Conservation (phyloP, 2,888 invertebrate genomes). For the Xestia rhomboidea region DNA sequence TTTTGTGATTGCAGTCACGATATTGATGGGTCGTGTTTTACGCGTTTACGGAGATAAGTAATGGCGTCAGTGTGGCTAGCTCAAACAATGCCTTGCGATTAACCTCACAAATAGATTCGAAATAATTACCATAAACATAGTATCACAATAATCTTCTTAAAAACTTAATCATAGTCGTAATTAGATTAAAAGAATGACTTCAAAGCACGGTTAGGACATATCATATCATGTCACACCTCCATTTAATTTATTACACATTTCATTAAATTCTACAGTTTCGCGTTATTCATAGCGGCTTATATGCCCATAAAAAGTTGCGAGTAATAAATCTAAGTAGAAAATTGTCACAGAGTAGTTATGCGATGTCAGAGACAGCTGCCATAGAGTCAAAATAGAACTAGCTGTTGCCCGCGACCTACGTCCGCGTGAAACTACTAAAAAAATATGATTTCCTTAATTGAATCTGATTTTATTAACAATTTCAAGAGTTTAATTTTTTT, state of each 20-base stretch:
- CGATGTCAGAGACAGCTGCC: constrained; percentile 50
- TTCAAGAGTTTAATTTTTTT: too few species aligned
- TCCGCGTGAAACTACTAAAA: too few species aligned
- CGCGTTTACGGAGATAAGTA: constrained; percentile 52
- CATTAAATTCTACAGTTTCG: constrained; percentile 47
- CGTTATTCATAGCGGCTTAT: constrained; percentile 45
- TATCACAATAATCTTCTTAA: not conserved
- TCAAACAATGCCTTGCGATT: constrained; percentile 41
- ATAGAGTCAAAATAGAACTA: constrained; percentile 9
- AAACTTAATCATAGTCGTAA: not conserved
- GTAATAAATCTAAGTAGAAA: constrained; percentile 52
- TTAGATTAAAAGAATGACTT: constrained; percentile 9
- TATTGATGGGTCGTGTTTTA: constrained; percentile 59
- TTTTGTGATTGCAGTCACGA: constrained; percentile 62
- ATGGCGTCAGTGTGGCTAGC: constrained; percentile 12
- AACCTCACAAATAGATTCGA: constrained; percentile 18
- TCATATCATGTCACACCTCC: constrained; percentile 20
- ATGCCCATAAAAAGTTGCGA: constrained; percentile 56
- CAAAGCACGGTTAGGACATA: constrained; percentile 12
- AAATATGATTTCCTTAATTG: too few species aligned
- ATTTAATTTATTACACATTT: constrained; percentile 49
- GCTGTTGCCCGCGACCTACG: too few species aligned
- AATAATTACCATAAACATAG: not conserved
- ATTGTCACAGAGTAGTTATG: constrained; percentile 52
- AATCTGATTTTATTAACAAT: too few species aligned